A percentile compares a stretch with the other conserved stretches of the same genome.
phyloP scores from a whole-genome alignment of 2,888 invertebrate species.

The Spodoptera littoralis region DNA sequence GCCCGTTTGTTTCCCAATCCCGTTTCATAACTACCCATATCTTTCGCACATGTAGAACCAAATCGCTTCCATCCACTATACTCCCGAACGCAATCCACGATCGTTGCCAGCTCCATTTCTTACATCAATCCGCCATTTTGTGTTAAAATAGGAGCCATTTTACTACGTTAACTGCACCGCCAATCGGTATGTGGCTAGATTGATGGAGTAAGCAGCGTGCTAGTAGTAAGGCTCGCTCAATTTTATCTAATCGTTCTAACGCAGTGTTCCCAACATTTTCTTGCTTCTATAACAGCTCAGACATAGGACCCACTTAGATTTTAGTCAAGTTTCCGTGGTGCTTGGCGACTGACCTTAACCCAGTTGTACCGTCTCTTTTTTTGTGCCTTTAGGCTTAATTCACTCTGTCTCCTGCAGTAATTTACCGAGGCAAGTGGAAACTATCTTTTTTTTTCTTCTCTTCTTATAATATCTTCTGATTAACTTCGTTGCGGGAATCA shows the following conservation, averaged over 20 bases:
- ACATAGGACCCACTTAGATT: too few relatives aligned
- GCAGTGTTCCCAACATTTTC: too few relatives aligned
- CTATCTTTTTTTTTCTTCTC: too few relatives aligned
- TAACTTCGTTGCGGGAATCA: too few relatives aligned
- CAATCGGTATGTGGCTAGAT: conserved; percentile 30
- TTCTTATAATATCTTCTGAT: too few relatives aligned
- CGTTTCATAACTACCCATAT: conserved; percentile 29
- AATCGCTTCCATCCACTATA: conserved; percentile 31
- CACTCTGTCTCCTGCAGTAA: too few relatives aligned
- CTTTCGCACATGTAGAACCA: conserved; percentile 4
- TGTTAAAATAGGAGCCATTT: conserved; percentile 38
- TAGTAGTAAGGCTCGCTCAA: conserved; percentile 29
- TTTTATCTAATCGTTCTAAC: conserved; percentile 33
- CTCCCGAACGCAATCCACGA: conserved; percentile 16
- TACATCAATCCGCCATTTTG: conserved; percentile 46
- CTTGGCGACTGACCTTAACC: too few relatives aligned
- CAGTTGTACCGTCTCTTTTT: too few relatives aligned
- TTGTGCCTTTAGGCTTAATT: too few relatives aligned
- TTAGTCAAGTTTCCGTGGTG: too few relatives aligned
- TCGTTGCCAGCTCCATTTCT: conserved; percentile 32
- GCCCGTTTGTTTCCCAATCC: conserved; percentile 22
- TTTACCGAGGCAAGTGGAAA: too few relatives aligned
- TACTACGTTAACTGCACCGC: conserved; percentile 28
- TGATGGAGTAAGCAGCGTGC: conserved; percentile 31
- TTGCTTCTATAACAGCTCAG: too few relatives aligned